Base-by-base conservation (phyloP, 1,140 invertebrate genomes). In the Drosophila tristis region DNA sequence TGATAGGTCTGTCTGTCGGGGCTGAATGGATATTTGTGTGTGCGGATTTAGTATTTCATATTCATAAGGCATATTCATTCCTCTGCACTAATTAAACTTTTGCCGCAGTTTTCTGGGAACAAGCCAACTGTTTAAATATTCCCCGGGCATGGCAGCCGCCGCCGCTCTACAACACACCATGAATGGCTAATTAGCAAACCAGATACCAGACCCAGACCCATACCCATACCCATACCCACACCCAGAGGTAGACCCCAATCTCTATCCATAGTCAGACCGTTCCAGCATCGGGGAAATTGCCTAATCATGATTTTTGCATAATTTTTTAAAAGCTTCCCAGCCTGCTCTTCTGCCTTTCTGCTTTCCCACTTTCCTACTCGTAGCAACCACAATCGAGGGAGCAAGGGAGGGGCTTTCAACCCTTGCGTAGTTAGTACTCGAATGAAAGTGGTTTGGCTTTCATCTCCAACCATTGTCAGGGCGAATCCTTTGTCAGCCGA, bases 251-350 rank as follows among this genome's bases (percentile, higher is more conserved):
- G 29, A 31, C 29, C 16, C 29, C 31, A 31, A 31, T 44, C 16
- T 60, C 43, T 31, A 31, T 70, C 64, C 65, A 43, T 50, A 51
- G 68, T 13, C 11, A 39, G 35, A 5, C 0, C 35, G 11, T 39
- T 70, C 45, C 50, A 42, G 45, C 59, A 65, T 57, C 57, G 61
- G 68, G 78, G 54, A 78, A 86, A 87, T 59, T 76, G 82, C 79
- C 61, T 75, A 72, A 89, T 87, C 82, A 89, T 87, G 74, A 79
- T 82, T 87, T 89, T 82, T 82, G 84, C 82, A 87, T 87, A 89
- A 89, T 82, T 84, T 70, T 87, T 72, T 51, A 75, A 82, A 68
- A 86, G 78, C 70, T 78, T 75, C 65, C 70, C 35, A 26, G 65
- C 31, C 65, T 23, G 67, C 11, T 39, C 2, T 39, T 8, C 35